Evolutionary conservation across 2,113 vertebrate species (phyloP), one percentile per base, ranked within the genome.

Genomic region (Dromaius novaehollandiae): DNA sequence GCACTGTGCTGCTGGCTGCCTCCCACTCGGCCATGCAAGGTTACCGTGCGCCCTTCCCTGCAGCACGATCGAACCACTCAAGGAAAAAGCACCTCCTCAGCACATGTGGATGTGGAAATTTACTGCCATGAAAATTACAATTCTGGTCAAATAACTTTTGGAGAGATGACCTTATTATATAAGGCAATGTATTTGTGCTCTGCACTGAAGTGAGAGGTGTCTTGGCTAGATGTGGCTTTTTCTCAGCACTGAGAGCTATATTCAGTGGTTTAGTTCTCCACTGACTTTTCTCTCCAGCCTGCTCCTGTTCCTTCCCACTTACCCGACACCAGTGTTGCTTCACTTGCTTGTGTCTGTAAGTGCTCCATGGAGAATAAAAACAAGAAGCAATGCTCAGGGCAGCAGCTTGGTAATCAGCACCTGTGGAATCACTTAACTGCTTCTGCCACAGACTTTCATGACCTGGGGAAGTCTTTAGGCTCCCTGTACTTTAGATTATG

Each of bases 31-130:
- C 83, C 65, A 24, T 68, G 79, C 95, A 86, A 81, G 78, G 87
- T 76, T 88, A 75, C 84, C 4, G 32, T 40, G 70, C 95, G 44
- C 78, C 63, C 56, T 85, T 82, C 88, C 89, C 94, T 42, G 38
- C 19, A 76, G 95, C 73, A 63, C n/a, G 80, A 95, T 92, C 81
- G 74, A 94, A 82, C 69, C 76, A 58, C 86, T 94, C 65, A 42
- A 96, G 92, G 86, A 75, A 80, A 88, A 95, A 90, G 77, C 36
- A 83, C 34, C 75, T 95, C 83, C 68, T 79, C 74, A 18, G 68
- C 91, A 94, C 86, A 96, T 92, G 83, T 74, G 80, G 86, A 88
- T 74, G 56, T 91, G 81, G 93, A 92, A 92, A 73, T 71, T 20
- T 76, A 58, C 91, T 96, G 93, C 78, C 92, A 86, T 89, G 76